Percentiles rank a stretch among this genome's conserved stretches.
These are phyloP conservation scores for Xyliphius kryptos DNA, from an alignment of 2,113 vertebrate species.

Conservation along the genomic window DNA sequence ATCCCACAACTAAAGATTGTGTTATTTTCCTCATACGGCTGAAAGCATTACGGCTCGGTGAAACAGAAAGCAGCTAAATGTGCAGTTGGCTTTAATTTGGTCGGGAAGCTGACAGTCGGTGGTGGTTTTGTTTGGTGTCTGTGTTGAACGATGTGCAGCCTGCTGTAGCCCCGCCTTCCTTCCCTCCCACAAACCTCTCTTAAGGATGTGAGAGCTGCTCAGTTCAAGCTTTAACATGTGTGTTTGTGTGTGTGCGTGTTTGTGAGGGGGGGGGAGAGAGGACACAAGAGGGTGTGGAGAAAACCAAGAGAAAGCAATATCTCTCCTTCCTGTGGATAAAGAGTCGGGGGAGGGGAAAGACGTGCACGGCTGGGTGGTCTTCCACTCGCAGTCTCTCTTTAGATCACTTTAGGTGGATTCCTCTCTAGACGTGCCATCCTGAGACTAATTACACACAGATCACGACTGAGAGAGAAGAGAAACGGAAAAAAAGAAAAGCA, in stretches of 20 bases:
- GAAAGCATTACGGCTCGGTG: too few relatives aligned
- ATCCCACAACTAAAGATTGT: too few relatives aligned
- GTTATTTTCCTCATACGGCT: too few relatives aligned
- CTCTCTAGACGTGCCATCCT: constrained; percentile 1
- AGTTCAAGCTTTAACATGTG: constrained; percentile 64
- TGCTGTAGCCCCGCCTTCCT: constrained; percentile 9
- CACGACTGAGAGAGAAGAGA: not conserved
- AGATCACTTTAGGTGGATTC: constrained; percentile 27
- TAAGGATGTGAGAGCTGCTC: constrained; percentile 60
- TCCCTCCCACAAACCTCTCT: constrained; percentile 50
- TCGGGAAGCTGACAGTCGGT: constrained; percentile 24
- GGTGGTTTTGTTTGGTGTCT: constrained; percentile 52
- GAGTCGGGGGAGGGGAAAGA: constrained; percentile 44
- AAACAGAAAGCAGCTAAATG: too few relatives aligned
- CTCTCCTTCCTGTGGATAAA: constrained; percentile 51
- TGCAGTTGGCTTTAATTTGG: too few relatives aligned
- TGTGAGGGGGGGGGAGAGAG: constrained; percentile 35
- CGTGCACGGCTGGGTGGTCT: constrained; percentile 40
- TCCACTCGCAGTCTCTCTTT: constrained; percentile 19
- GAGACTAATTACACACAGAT: not conserved
- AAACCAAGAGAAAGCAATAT: constrained; percentile 52
- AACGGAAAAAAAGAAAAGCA: not conserved
- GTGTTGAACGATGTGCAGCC: constrained; percentile 47
- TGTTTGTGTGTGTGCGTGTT: constrained; percentile 16
- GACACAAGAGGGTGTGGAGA: constrained; percentile 24